Base-by-base conservation (phyloP, 2,113 vertebrate genomes). In the Furnarius figulus region DNA sequence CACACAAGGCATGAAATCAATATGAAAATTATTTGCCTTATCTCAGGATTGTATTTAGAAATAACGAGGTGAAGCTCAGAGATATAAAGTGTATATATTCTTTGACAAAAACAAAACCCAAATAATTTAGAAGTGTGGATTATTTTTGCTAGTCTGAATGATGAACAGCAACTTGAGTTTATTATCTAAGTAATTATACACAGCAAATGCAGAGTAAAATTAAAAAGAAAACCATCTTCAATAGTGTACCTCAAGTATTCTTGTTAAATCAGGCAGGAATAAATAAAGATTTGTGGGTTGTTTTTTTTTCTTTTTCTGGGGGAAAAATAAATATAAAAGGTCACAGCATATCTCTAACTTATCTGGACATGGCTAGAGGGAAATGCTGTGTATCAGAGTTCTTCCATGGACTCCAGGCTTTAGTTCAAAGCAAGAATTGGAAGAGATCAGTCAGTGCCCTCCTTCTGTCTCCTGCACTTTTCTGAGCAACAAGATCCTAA, bases 331-430 rank as follows among this genome's bases (percentile, higher is more conserved):
- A 67, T 15, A 52, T 27, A 25, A 86, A 84, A 85, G 87, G 85
- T 87, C 78, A 83, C 58, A 87, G 37, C 12, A 2, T 42, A 56
- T 67, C 85, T 92, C 65, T 95, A 89, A 95, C 39, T 90, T 52
- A 61, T 95, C 56, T 93, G 91, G 92, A 90, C 52, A 1, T 90
- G 70, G 75, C 94, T 92, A 53, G 91, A 90, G 90, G 89, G 91
- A 88, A 84, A 13, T 2, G 2, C 22, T 85, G 68, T 46, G 67
- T 49, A 61, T 85, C 55, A 66, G 40, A 83, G 63, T 1, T 92
- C 61, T 87, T 14, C 76, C 52, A 28, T 21, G 73, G 83, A 61
- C 76, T 81, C 33, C 79, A 74, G 94, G 89, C 92, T 84, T 50
- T 47, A 44, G 59, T 27, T 86, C 76, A 55, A 28, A 86, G 44